Conservation (phyloP, 2,113 vertebrate species). For the Epinephelus moara region DNA sequence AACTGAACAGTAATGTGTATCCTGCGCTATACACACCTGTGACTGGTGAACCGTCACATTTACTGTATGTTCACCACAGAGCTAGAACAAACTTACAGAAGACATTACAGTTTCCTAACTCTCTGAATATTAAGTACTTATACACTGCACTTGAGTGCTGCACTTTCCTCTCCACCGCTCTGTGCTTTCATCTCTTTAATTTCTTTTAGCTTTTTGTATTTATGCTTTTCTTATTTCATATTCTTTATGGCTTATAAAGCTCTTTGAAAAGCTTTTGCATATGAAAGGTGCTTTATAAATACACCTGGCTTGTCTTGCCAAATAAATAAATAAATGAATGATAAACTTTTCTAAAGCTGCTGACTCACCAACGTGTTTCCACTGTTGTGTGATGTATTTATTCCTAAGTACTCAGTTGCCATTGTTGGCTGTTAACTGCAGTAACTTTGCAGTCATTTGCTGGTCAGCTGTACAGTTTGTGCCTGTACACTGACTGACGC, state of each 20-base stretch:
- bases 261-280: slow-evolving; percentile 8
- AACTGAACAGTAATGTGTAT: not conserved
- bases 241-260: slow-evolving; percentile 2
- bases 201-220: not conserved
- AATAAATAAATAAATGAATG: slow-evolving; percentile 9
- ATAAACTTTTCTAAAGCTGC: not conserved
- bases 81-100: not conserved
- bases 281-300: slow-evolving; percentile 1
- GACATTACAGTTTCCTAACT: not conserved
- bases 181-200: slow-evolving; percentile 12
- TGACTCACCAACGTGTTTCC: not conserved
- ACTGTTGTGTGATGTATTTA: slow-evolving; percentile 3
- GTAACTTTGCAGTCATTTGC: not conserved
- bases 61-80: not conserved
- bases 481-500: not conserved
- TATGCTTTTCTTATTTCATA: not conserved
- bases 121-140: not conserved
- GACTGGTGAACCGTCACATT: too few species aligned
- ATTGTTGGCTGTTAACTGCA: not conserved
- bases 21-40: not conserved
- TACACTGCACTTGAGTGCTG: not conserved
- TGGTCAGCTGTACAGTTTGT: not conserved
- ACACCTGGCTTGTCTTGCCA: not conserved
- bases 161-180: not conserved
- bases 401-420: not conserved